Conservation (phyloP, 2,113 vertebrate species). For the Vulpes lagopus region DNA sequence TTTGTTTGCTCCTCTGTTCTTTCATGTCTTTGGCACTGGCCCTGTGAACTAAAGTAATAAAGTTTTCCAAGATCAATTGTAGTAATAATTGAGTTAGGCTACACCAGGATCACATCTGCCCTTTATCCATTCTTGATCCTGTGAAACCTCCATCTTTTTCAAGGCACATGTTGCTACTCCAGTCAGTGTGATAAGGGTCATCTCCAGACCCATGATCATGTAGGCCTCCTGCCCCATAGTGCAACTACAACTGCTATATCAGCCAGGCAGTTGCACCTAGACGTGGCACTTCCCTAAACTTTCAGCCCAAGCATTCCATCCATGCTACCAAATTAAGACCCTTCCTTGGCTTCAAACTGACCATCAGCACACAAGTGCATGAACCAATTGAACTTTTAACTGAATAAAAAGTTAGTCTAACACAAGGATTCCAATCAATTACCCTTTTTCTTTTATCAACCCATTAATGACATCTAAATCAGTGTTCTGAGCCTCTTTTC, state of each 20-base stretch:
- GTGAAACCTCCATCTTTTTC: not conserved
- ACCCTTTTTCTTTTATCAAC: not conserved
- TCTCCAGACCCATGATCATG: not conserved
- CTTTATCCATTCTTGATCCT: not conserved
- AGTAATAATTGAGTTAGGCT: not conserved
- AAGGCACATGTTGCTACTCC: not conserved
- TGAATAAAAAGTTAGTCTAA: not conserved
- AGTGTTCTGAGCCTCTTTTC: not conserved
- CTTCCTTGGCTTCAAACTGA: not conserved
- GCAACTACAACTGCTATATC: not conserved
- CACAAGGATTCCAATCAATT: not conserved
- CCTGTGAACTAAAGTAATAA: not conserved
- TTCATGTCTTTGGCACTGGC: not conserved
- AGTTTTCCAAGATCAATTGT: not conserved
- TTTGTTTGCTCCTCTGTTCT: not conserved
- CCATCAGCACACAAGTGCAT: not conserved
- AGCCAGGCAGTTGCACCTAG: not conserved
- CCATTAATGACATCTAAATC: not conserved
- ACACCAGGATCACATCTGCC: not conserved
- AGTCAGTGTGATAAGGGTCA: not conserved
- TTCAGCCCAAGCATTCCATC: not conserved
- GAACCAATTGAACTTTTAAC: not conserved
- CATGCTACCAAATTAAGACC: not conserved
- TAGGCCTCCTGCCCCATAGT: not conserved
- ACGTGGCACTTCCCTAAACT: not conserved